Base-by-base conservation (phyloP, 2,113 vertebrate genomes). In the Notechis scutatus region DNA sequence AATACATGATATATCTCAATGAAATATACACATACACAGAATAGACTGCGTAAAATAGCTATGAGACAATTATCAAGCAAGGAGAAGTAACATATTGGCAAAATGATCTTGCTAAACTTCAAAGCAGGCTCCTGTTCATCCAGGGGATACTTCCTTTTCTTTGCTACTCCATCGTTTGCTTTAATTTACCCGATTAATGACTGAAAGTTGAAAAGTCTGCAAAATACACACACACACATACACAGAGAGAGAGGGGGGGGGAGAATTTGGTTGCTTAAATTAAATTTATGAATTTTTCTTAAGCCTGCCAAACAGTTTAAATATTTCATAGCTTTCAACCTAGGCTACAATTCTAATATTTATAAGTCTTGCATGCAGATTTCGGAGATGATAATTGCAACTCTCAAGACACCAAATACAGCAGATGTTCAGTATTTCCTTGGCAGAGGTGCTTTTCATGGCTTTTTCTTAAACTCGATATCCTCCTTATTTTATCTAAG, bases 351-450 rank as follows among this genome's bases (percentile, higher is more conserved):
- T 98, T 98, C 98, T 98, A 98, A 98, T 98, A 98, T 98, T 98
- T 98, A 98, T 98, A 98, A 98, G 98, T 98, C 98, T 97, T 97
- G 97, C 98, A 97, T 97, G 97, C 97, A 97, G 97, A 98, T 98
- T 98, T 98, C 97, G 98, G 97, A 98, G 98, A 98, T 98, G 98
- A 98, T 98, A 98, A 98, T 98, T 98, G 98, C 97, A 98, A 96
- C 97, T 98, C 98, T 97, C 98, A 98, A 95, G 98, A 97, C 98
- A 97, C 97, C 97, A 98, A 98, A 98, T 97, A 97, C 64, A 98
- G 97, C 98, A 98, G 98, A 98, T 98, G 98, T 98, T 98, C 98
- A 98, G 97, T 98, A 98, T 98, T 98, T 98, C 97, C 97, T 97
- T 98, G 97, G 98, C 98, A 98, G 97, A 97, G 98, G 97, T 96